Conservation (phyloP, 2,888 invertebrate species). For the Tetrapedia diversipes region DNA sequence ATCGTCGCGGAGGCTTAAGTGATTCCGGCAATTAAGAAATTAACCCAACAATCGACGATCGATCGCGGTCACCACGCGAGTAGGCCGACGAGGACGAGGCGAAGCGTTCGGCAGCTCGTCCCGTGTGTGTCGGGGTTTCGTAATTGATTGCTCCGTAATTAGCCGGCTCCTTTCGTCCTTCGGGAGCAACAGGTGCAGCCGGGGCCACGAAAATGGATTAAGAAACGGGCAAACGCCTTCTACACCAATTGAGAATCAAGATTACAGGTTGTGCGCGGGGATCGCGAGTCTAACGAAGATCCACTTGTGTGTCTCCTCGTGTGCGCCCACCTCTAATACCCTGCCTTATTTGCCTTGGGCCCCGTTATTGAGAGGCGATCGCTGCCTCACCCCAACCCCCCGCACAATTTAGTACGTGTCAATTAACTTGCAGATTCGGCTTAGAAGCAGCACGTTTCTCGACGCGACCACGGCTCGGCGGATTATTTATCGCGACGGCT, state of each 20-base stretch:
- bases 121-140: conserved; percentile 39
- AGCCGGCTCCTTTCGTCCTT: conserved; percentile 56
- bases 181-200: conserved; percentile 68
- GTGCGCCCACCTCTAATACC: not conserved
- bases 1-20: conserved; percentile 19
- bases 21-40: conserved; percentile 64
- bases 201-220: conserved; percentile 56
- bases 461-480: conserved; percentile 6
- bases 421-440: conserved; percentile 34
- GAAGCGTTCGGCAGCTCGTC: conserved; percentile 38
- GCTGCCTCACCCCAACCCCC: too few species aligned
- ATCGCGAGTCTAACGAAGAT: conserved; percentile 43
- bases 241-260: conserved; percentile 56
- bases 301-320: conserved; percentile 23
- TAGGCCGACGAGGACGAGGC: not conserved
- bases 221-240: conserved; percentile 56
- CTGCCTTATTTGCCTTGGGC: conserved; percentile 32
- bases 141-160: conserved; percentile 71
- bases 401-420: conserved; percentile 45
- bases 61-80: conserved; percentile 20
- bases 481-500: conserved; percentile 11
- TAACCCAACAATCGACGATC: conserved; percentile 49
- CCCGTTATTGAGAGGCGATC: conserved; percentile 28
- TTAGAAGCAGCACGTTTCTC: conserved; percentile 22
- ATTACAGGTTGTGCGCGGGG: conserved; percentile 49